phyloP scores from a whole-genome alignment of 2,888 invertebrate species.

The Ectemnius lituratus region DNA sequence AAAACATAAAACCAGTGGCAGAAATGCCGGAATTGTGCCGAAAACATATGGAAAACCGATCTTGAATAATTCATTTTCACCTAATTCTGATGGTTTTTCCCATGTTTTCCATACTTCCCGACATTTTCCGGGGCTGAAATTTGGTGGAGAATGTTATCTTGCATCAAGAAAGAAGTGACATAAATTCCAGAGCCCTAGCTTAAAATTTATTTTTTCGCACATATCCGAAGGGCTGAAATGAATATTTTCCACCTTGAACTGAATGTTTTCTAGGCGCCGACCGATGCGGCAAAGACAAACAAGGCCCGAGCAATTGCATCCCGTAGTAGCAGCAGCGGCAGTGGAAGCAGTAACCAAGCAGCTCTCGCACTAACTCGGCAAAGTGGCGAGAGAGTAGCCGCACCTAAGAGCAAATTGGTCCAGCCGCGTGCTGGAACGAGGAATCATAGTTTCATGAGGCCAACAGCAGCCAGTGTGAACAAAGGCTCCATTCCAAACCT shows the following conservation, averaged over 20 bases:
- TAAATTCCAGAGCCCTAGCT: too few relatives aligned
- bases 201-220: too few relatives aligned
- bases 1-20: too few relatives aligned
- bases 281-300: constrained; percentile 39
- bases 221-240: too few relatives aligned
- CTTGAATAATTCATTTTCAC: too few relatives aligned
- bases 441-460: constrained; percentile 87
- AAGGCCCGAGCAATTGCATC: constrained; percentile 54
- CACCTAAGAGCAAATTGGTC: constrained; percentile 64
- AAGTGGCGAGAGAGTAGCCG: constrained; percentile 27
- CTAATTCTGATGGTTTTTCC: too few relatives aligned
- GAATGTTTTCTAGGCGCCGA: constrained; percentile 43
- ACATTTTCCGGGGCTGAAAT: too few relatives aligned
- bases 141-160: too few relatives aligned
- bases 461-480: constrained; percentile 90
- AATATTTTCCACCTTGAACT: not conserved
- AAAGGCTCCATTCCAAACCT: constrained; percentile 80
- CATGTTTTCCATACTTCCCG: too few relatives aligned
- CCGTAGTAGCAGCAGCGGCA: constrained; percentile 76
- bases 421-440: constrained; percentile 66
- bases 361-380: constrained; percentile 51
- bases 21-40: too few relatives aligned
- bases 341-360: constrained; percentile 77
- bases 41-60: too few relatives aligned
- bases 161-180: too few relatives aligned